Evolutionary conservation across 2,888 invertebrate genomes (phyloP).

Genomic region (Chrysotoxum bicinctum): DNA sequence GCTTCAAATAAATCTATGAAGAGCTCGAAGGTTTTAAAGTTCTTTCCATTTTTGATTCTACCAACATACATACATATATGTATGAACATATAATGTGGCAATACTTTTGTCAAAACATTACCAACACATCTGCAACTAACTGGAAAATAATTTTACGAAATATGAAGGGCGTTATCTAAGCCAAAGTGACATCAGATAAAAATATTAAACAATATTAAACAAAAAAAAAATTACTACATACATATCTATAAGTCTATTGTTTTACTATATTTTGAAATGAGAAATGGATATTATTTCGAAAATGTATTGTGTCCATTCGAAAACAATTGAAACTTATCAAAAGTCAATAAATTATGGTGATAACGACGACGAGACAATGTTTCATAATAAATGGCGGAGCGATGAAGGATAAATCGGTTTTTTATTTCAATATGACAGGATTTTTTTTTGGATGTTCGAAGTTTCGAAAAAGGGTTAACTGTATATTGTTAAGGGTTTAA

Average conservation of each 20-base stretch:
- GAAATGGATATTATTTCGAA: conserved; percentile 23
- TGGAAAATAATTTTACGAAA: conserved; percentile 21
- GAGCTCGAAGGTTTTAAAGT: not conserved
- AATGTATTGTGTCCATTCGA: conserved; percentile 32
- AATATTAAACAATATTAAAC: not conserved
- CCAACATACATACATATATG: not conserved
- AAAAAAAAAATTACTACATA: not conserved
- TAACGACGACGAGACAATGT: conserved; percentile 26
- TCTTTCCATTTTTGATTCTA: not conserved
- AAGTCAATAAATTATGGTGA: conserved; percentile 31
- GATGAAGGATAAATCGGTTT: conserved; percentile 16
- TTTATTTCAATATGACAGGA: not conserved
- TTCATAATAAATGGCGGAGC: conserved; percentile 9
- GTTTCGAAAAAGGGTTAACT: not conserved
- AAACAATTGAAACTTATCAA: conserved; percentile 36
- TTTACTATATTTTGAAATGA: conserved; percentile 17
- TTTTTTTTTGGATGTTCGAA: not conserved
- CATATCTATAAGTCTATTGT: not conserved
- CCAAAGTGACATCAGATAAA: not conserved
- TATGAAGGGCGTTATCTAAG: conserved; percentile 27
- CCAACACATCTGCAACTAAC: conserved; percentile 20
- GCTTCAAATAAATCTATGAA: not conserved
- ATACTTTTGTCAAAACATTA: conserved; percentile 28
- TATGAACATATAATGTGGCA: no score
- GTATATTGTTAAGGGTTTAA: no score